Percentiles rank a stretch among this genome's conserved stretches.
Conservation (phyloP, 1,140 invertebrate species). For the Trigoniulus corallinus region DNA sequence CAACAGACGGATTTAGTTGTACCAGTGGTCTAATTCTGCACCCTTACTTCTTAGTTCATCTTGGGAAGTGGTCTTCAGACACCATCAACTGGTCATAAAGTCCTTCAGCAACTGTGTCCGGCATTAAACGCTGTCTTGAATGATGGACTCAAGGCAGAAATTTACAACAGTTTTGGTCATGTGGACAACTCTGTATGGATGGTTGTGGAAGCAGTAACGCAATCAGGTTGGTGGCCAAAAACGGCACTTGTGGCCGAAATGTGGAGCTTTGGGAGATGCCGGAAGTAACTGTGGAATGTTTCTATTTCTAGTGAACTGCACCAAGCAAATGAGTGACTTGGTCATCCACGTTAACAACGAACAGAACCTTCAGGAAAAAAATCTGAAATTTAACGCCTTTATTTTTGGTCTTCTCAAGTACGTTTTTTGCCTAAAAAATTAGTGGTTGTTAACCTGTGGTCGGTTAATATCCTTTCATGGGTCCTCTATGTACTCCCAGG, state of each 20-base stretch:
- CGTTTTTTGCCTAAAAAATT: slow-evolving; percentile 23
- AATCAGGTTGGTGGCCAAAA: slow-evolving; percentile 40
- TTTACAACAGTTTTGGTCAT: slow-evolving; percentile 69
- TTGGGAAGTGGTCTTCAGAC: slow-evolving; percentile 33
- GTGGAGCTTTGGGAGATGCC: too few species aligned
- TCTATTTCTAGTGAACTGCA: slow-evolving; percentile 49
- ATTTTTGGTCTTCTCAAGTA: slow-evolving; percentile 75
- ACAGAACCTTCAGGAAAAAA: slow-evolving; percentile 61
- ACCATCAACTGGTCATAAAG: slow-evolving; percentile 40
- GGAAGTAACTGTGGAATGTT: not conserved
- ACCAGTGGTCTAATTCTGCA: too few species aligned
- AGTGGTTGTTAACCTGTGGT: too few species aligned
- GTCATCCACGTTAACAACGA: slow-evolving; percentile 69
- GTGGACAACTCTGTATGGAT: slow-evolving; percentile 78
- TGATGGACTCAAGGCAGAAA: slow-evolving; percentile 58
- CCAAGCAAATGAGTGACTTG: slow-evolving; percentile 34
- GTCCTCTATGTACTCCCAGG: too few species aligned
- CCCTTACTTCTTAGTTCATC: slow-evolving; percentile 3
- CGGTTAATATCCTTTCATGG: too few species aligned
- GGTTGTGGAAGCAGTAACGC: slow-evolving; percentile 66
- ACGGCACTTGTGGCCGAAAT: not conserved
- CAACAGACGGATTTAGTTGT: too few species aligned
- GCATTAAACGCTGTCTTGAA: slow-evolving; percentile 65
- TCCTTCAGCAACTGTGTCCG: slow-evolving; percentile 51
- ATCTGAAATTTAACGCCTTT: slow-evolving; percentile 78